Percentiles rank a stretch among this genome's conserved stretches.
Conservation (phyloP, 1,140 invertebrate species). For the Cryptotermes secundus region DNA sequence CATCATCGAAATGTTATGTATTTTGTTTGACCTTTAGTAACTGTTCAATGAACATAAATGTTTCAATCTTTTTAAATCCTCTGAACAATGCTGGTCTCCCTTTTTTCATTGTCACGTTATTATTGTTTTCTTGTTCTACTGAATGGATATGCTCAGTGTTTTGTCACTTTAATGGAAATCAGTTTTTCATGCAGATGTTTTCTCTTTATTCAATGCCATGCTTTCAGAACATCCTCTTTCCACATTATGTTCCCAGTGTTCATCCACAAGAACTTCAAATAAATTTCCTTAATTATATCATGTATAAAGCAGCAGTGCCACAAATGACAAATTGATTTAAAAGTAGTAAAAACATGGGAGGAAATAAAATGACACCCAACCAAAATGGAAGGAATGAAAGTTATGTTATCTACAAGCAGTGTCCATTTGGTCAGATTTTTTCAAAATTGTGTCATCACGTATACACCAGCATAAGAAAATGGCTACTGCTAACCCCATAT, state of each 20-base stretch:
- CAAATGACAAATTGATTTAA: neutral
- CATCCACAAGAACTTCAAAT: neutral
- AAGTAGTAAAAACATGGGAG: neutral
- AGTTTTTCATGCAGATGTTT: constrained; percentile 41
- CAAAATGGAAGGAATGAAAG: neutral
- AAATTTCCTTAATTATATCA: neutral
- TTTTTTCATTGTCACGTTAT: constrained; percentile 36
- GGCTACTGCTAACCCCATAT: no score
- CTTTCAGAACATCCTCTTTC: neutral
- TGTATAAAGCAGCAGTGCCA: neutral
- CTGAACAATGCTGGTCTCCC: constrained; percentile 38
- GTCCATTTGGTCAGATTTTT: no score
- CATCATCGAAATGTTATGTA: constrained; percentile 31
- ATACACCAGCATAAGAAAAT: no score
- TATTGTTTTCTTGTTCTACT: constrained; percentile 42
- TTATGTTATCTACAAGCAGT: no score
- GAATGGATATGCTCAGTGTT: constrained; percentile 45
- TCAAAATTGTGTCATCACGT: no score
- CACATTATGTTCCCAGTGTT: neutral
- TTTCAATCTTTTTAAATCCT: constrained; percentile 39
- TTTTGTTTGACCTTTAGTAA: constrained; percentile 38
- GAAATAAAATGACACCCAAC: neutral
- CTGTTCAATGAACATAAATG: constrained; percentile 38
- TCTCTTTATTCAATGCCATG: constrained; percentile 29
- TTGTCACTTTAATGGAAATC: constrained; percentile 44